Percentiles rank a stretch among this genome's conserved stretches.
Evolutionary conservation across 2,888 invertebrate genomes (phyloP).

Genomic region (Cremastobaeus sp.): DNA sequence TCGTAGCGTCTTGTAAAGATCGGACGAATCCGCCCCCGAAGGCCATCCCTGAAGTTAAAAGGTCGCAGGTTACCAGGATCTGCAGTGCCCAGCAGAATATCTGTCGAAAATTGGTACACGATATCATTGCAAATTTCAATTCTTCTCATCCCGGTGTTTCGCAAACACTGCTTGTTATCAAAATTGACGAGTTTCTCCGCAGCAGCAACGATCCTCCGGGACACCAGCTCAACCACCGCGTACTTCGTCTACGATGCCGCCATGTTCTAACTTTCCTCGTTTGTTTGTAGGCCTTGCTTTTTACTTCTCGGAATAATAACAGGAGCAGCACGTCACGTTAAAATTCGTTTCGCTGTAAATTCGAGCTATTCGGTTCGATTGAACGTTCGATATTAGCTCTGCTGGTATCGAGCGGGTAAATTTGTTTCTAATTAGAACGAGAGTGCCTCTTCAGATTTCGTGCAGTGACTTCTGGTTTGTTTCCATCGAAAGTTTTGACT

Average conservation of each 20-base stretch:
- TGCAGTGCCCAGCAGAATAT: too few relatives aligned
- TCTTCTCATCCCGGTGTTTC: too few relatives aligned
- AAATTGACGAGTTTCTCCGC: conserved; percentile 41
- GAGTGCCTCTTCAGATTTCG: conserved; percentile 10
- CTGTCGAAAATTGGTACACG: too few relatives aligned
- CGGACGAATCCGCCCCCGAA: conserved; percentile 40
- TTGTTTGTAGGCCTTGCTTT: too few relatives aligned
- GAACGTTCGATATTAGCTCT: not conserved
- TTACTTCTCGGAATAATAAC: too few relatives aligned
- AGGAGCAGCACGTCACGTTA: too few relatives aligned
- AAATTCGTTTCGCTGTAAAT: too few relatives aligned
- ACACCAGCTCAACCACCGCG: conserved; percentile 5
- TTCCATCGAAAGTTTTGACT: conserved; percentile 18
- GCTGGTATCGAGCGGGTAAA: not conserved
- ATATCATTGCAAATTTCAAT: conserved; percentile 36
- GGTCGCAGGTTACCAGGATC: too few relatives aligned
- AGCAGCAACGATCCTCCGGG: conserved; percentile 14
- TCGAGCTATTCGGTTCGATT: too few relatives aligned
- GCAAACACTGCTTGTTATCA: conserved; percentile 50
- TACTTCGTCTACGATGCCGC: conserved; percentile 17
- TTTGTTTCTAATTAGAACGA: conserved; percentile 7
- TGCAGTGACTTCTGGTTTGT: not conserved
- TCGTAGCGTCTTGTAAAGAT: conserved; percentile 24
- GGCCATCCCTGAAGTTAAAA: too few relatives aligned
- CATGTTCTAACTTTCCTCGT: conserved; percentile 4